A percentile compares a stretch with the other conserved stretches of the same genome.
Conservation (phyloP, 2,888 invertebrate genomes). For the Pandemis heparana region DNA sequence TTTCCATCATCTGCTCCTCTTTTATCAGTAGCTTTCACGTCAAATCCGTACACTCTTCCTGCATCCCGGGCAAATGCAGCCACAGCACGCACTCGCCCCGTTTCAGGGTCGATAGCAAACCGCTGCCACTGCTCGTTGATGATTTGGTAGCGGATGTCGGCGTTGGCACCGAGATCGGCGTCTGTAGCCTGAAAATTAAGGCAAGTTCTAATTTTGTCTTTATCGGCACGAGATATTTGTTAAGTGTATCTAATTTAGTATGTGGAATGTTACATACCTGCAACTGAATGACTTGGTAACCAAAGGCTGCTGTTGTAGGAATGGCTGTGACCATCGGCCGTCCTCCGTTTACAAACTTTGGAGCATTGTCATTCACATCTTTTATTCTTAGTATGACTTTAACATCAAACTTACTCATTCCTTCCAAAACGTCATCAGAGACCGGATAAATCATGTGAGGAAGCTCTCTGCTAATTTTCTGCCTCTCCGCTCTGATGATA, state of each 20-base stretch:
- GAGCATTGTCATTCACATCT: conserved; percentile 94
- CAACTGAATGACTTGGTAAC: conserved; percentile 91
- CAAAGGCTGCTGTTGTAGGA: conserved; percentile 92
- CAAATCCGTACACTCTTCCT: conserved; percentile 93
- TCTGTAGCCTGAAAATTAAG: conserved; percentile 88
- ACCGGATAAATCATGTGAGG: conserved; percentile 92
- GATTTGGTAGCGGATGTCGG: conserved; percentile 92
- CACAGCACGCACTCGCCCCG: conserved; percentile 91
- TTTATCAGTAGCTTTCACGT: conserved; percentile 94
- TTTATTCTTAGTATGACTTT: conserved; percentile 91
- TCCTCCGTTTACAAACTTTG: conserved; percentile 90
- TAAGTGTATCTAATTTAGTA: neutral
- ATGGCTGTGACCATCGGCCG: conserved; percentile 93
- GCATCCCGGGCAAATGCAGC: conserved; percentile 89
- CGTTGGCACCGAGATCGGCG: conserved; percentile 90
- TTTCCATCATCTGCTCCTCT: conserved; percentile 92
- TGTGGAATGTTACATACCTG: conserved; percentile 74
- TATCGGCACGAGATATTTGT: neutral
- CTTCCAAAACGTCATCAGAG: conserved; percentile 89
- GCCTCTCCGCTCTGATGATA: conserved; percentile 80
- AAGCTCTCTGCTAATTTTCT: conserved; percentile 88
- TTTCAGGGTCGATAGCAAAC: conserved; percentile 91
- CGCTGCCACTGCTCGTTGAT: conserved; percentile 91
- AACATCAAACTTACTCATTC: conserved; percentile 91
- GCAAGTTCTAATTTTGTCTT: neutral